These are phyloP conservation scores for Nowickia ferox DNA, from an alignment of 2,888 invertebrate species.

Conservation along the genomic window DNA sequence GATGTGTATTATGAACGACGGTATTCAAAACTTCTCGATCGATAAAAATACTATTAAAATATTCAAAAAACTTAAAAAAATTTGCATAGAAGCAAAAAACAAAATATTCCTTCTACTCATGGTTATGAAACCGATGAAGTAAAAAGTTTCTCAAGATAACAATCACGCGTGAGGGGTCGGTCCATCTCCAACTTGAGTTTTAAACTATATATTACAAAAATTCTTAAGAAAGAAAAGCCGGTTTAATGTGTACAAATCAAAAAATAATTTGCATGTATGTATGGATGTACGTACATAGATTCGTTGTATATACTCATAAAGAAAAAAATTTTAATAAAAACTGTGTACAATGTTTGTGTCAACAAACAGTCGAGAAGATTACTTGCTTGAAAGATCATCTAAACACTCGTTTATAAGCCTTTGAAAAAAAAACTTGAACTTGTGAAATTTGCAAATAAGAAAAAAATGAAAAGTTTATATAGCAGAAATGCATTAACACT, in stretches of 20 bases:
- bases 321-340: slow-evolving; percentile 53
- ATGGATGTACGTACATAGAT: background rate
- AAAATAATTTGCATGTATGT: slow-evolving; percentile 36
- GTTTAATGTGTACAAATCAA: slow-evolving; percentile 50
- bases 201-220: slow-evolving; percentile 4
- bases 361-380: slow-evolving; percentile 52
- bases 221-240: slow-evolving; percentile 60
- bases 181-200: background rate
- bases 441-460: slow-evolving; percentile 9
- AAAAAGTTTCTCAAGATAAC: background rate
- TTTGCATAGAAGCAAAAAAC: too few relatives aligned
- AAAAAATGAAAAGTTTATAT: slow-evolving; percentile 32
- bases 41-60: too few relatives aligned
- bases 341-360: slow-evolving; percentile 42
- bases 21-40: too few relatives aligned
- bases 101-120: too few relatives aligned
- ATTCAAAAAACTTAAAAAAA: too few relatives aligned
- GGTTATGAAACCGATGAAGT: too few relatives aligned
- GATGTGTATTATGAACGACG: too few relatives aligned
- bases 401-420: background rate
- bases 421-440: slow-evolving; percentile 36
- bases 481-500: background rate
- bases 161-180: background rate
- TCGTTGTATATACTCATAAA: slow-evolving; percentile 14
- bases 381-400: slow-evolving; percentile 54